phyloP scores from a whole-genome alignment of 2,797 vertebrate genomes.

The Oryzias dopingdopingensis region DNA sequence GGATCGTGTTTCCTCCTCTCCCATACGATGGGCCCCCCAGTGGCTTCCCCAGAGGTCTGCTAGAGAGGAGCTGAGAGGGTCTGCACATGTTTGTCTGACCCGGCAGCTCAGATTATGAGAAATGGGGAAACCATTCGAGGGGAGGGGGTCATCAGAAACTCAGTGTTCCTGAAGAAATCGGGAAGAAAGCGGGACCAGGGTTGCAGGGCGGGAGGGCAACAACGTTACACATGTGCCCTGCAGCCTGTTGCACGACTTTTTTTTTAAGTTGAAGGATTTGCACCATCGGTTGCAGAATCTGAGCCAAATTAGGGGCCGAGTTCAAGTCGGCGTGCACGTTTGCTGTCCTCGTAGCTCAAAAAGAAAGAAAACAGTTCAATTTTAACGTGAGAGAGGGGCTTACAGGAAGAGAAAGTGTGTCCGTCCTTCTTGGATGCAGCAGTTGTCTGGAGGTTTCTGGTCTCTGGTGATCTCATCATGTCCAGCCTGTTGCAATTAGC shows the following conservation, averaged over 20 bases:
- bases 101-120: slow-evolving; percentile 26
- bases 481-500: slow-evolving; percentile 72
- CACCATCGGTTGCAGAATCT: background rate
- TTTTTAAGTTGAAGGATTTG: slow-evolving; percentile 5
- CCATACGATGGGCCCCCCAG: slow-evolving; percentile 52
- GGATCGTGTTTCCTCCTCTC: slow-evolving; percentile 65
- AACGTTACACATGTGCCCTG: slow-evolving; percentile 1
- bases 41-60: slow-evolving; percentile 32
- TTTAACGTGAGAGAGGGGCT: slow-evolving; percentile 7
- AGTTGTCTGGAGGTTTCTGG: slow-evolving; percentile 76
- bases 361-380: background rate
- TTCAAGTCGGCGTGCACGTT: background rate
- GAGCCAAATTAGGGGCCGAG: background rate
- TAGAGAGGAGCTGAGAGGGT: slow-evolving; percentile 47
- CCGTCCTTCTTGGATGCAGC: slow-evolving; percentile 69
- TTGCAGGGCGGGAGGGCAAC: background rate
- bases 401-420: slow-evolving; percentile 10
- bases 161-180: slow-evolving; percentile 18
- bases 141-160: slow-evolving; percentile 35
- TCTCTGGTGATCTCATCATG: slow-evolving; percentile 80
- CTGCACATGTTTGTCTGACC: slow-evolving; percentile 2
- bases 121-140: slow-evolving; percentile 44
- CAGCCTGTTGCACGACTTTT: slow-evolving; percentile 33
- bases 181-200: slow-evolving; percentile 1
- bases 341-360: background rate